Conservation (phyloP, 2,888 invertebrate genomes). For the Drosophila basisetae region DNA sequence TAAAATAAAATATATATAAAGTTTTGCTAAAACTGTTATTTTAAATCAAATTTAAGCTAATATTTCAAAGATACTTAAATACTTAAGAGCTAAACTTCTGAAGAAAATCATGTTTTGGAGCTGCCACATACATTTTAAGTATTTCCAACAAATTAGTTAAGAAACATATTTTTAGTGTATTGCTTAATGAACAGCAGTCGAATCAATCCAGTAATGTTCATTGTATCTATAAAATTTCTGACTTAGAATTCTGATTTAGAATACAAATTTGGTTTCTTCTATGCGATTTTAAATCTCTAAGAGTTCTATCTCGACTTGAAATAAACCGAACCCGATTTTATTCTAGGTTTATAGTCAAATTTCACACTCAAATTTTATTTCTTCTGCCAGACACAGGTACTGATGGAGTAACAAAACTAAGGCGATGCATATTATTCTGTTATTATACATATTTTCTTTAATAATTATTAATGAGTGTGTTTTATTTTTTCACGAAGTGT, state of each 20-base stretch:
- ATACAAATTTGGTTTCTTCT: background rate
- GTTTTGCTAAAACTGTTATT: background rate
- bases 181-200: background rate
- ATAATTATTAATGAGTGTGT: background rate
- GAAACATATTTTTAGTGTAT: background rate
- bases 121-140: background rate
- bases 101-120: background rate
- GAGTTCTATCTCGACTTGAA: background rate
- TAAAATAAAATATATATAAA: fast-evolving
- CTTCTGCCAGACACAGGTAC: background rate
- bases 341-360: background rate
- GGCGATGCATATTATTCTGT: too few species aligned
- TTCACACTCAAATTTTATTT: background rate
- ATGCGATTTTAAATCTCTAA: background rate
- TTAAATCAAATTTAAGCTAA: background rate
- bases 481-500: background rate
- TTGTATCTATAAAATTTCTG: background rate
- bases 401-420: background rate
- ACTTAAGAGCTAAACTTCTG: background rate
- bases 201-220: background rate
- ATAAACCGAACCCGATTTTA: background rate
- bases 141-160: background rate
- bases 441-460: fast-evolving
- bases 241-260: too few species aligned
- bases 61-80: background rate